Conservation (phyloP, 2,888 invertebrate genomes). For the Drosophila nr. perissopoda region DNA sequence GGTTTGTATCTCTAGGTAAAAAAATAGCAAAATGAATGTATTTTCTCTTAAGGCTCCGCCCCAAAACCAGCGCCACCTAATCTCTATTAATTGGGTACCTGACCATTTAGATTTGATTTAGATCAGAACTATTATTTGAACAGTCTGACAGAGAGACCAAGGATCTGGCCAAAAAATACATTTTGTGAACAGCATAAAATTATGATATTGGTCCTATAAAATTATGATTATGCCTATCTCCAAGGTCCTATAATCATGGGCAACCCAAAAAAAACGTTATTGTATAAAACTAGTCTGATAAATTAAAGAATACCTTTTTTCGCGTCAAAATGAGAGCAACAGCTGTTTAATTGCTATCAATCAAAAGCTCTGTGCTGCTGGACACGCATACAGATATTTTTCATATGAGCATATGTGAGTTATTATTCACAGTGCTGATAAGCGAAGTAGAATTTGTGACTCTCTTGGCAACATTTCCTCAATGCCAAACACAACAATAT, state of each 20-base stretch:
- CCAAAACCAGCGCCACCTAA: background rate
- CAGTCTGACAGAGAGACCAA: background rate
- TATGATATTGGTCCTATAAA: background rate
- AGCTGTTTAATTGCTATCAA: constrained; percentile 51
- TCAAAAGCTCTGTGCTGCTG: constrained; percentile 7
- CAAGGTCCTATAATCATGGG: background rate
- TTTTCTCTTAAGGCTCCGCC: background rate
- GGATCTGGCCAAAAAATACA: background rate
- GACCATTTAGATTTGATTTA: background rate
- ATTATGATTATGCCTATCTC: background rate
- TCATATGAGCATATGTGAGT: background rate
- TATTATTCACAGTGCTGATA: constrained; percentile 37
- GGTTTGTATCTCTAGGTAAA: background rate
- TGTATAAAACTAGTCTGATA: background rate
- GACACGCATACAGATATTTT: background rate
- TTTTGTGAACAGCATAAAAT: background rate
- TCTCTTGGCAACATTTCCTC: constrained; percentile 4
- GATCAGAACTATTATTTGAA: background rate
- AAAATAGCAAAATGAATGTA: background rate
- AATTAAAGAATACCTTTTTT: background rate
- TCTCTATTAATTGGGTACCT: background rate
- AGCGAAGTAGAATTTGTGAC: constrained; percentile 14
- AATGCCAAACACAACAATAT: constrained; percentile 10
- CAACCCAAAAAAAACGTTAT: background rate
- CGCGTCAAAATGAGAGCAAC: constrained; percentile 31